Conservation (phyloP, 2,797 vertebrate genomes). For the Vespertilio murinus region DNA sequence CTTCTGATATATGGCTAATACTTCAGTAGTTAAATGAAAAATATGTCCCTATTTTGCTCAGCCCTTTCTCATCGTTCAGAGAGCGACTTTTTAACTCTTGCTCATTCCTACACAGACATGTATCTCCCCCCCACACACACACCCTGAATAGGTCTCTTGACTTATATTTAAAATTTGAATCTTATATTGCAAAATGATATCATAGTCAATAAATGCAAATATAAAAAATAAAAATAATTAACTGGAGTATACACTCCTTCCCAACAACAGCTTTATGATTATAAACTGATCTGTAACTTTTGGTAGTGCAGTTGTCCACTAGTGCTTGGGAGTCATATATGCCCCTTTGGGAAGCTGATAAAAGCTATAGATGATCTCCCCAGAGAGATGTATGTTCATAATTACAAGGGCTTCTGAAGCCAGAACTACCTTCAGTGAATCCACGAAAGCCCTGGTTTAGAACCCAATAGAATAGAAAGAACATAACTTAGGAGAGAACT, state of each 20-base stretch:
- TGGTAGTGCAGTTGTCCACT: not conserved
- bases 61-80: conserved; percentile 48
- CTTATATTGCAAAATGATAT: conserved; percentile 6
- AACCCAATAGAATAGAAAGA: not conserved
- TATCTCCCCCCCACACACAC: rapidly evolving
- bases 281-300: not conserved
- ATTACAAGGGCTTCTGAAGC: not conserved
- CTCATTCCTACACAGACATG: not conserved
- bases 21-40: conserved; percentile 69
- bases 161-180: conserved; percentile 40
- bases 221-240: conserved; percentile 1
- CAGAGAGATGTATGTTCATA: not conserved
- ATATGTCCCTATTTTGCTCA: conserved; percentile 49
- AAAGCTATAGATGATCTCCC: not conserved
- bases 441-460: not conserved
- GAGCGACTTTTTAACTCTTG: conserved; percentile 41
- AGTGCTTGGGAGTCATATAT: not conserved
- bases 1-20: conserved; percentile 64
- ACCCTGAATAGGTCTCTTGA: not conserved
- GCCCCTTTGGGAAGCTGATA: not conserved
- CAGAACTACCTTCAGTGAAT: not conserved
- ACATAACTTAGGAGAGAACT: not conserved
- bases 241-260: not conserved
- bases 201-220: not conserved
- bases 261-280: not conserved